Percentiles rank a stretch among this genome's conserved stretches.
Conservation (phyloP, 2,888 invertebrate species). For the Mimas tiliae region DNA sequence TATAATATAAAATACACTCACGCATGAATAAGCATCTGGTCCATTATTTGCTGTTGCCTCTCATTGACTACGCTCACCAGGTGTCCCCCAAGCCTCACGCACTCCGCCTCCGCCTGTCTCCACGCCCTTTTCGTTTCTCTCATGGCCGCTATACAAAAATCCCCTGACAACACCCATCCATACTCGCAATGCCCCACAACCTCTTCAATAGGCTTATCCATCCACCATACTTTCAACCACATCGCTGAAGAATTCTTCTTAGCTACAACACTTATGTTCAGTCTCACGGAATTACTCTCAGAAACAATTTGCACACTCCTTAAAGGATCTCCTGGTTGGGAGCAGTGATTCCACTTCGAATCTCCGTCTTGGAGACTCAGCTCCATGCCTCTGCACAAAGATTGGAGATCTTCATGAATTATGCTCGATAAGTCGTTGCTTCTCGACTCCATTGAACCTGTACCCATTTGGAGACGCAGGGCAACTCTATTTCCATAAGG, state of each 20-base stretch:
- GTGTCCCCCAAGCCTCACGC: conserved; percentile 87
- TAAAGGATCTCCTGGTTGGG: conserved; percentile 83
- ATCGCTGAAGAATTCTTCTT: conserved; percentile 74
- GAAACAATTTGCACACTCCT: conserved; percentile 86
- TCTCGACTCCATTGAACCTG: conserved; percentile 64
- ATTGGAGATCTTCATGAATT: conserved; percentile 66
- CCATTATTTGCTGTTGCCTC: conserved; percentile 86
- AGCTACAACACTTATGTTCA: conserved; percentile 73
- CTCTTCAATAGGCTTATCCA: conserved; percentile 86
- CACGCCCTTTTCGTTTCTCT: conserved; percentile 85
- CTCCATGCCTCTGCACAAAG: conserved; percentile 83
- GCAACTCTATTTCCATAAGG: conserved; percentile 89
- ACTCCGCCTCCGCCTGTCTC: conserved; percentile 88
- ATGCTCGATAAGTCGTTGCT: conserved; percentile 66
- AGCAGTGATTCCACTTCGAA: conserved; percentile 86
- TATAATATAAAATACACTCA: conserved; percentile 58
- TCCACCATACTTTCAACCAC: conserved; percentile 86
- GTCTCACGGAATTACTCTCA: conserved; percentile 81
- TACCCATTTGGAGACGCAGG: conserved; percentile 85
- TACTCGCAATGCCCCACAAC: conserved; percentile 88
- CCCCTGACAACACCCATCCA: conserved; percentile 88
- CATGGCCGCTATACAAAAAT: conserved; percentile 87
- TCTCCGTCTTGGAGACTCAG: conserved; percentile 84
- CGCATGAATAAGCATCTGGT: conserved; percentile 87
- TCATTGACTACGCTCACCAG: conserved; percentile 87